Evolutionary conservation across 1,140 invertebrate species (phyloP), one percentile per base, ranked within the genome.

Genomic region (Ectropis grisescens): DNA sequence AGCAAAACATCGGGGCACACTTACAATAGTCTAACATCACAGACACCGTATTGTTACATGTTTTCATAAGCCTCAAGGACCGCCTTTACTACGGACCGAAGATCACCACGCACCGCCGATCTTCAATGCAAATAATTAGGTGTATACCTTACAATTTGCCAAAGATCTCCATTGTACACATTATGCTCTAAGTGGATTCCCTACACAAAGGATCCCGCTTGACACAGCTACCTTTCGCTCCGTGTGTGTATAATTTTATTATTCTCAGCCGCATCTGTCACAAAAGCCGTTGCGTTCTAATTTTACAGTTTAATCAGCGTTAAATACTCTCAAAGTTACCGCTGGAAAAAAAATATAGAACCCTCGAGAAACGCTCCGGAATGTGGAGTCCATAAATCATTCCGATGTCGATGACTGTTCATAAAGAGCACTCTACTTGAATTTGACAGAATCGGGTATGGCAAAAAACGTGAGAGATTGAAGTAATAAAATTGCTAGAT

Each of bases 261-360:
- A 79, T 79, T 62, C 52, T 36, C 40, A 39, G 62, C 64, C 66
- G 59, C 75, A 80, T 80, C 72, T 80, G 75, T 75, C 70, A 71
- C 58, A 62, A 60, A 69, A 52, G 51, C 47, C 58, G 50, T 58
- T 58, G 58, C 47, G 55, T 67, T 36, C 57, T 67, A 76, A 80
- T 80, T 80, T 80, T 78, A 80, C 75, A 80, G 75, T 80, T 78
- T 80, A 80, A 80, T 80, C 72, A 78, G 72, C 75, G 75, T 81
- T 81, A 81, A 78, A 81, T 81, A 58, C 53, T 53, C 54, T 64
- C 54, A 71, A 45, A 69, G 53, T 49, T 55, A 59, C 70, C 65
- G 70, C 61, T 37, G 22, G 34, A 34, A 41, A 74, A 71, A 76
- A 78, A 75, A 59, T 40, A 34, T 47, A 31, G 52, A 64, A 37